These are phyloP conservation scores for Rhizomys pruinosus DNA, from an alignment of 2,113 vertebrate genomes.

Conservation along the genomic window DNA sequence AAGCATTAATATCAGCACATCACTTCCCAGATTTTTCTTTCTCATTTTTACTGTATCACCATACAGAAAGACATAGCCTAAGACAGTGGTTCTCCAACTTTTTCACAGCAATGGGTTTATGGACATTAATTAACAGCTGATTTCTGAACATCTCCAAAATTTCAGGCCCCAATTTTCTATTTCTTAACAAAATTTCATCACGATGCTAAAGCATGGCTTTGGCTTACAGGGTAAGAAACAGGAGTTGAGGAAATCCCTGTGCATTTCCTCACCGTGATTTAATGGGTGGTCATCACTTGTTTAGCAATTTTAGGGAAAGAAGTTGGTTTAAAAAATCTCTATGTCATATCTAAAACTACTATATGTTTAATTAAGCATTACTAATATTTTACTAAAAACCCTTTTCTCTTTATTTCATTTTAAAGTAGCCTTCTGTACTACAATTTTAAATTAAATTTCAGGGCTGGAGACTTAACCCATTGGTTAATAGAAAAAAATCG, in stretches of 20 bases:
- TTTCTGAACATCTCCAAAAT: background rate
- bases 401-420: no score
- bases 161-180: background rate
- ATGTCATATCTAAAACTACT: background rate
- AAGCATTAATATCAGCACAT: background rate
- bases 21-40: background rate
- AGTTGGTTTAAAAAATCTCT: slow-evolving; percentile 34
- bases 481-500: background rate
- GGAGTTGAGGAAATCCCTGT: background rate
- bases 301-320: background rate
- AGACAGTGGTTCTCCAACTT: slow-evolving; percentile 3
- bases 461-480: background rate
- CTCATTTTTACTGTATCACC: background rate
- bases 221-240: background rate
- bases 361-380: background rate
- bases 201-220: background rate
- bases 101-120: background rate
- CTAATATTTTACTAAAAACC: background rate
- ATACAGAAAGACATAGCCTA: slow-evolving; percentile 1
- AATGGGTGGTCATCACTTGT: background rate
- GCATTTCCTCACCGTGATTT: background rate
- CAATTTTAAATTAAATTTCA: background rate
- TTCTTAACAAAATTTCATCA: background rate
- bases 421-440: no score
- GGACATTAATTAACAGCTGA: background rate